These are phyloP conservation scores for Osmerus mordax DNA, from an alignment of 2,113 vertebrate genomes.

Conservation along the genomic window DNA sequence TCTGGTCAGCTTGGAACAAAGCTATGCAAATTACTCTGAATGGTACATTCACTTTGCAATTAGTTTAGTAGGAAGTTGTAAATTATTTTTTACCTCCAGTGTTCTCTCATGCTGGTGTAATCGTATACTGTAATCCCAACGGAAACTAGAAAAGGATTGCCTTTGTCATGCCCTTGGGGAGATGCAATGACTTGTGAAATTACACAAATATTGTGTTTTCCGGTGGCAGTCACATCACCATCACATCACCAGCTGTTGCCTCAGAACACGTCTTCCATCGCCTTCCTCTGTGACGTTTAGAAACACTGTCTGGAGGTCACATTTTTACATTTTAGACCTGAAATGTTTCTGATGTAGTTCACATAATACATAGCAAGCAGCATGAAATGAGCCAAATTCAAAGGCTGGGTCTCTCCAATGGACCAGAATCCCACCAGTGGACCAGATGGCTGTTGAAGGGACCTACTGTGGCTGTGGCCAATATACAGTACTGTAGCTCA, in stretches of 20 bases:
- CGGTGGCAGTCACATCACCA: not conserved
- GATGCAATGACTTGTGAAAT: slow-evolving; percentile 20
- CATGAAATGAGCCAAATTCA: no score
- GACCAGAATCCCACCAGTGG: not conserved
- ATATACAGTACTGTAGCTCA: not conserved
- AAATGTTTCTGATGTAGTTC: no score
- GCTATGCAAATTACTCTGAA: not conserved
- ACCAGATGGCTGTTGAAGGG: slow-evolving; percentile 39
- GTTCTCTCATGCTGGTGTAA: no score
- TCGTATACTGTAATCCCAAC: not conserved
- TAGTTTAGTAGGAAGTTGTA: not conserved
- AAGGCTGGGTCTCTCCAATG: no score
- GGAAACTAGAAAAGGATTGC: not conserved
- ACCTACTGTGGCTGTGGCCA: slow-evolving; percentile 7
- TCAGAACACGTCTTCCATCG: no score
- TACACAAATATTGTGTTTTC: slow-evolving; percentile 12
- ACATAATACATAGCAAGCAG: no score
- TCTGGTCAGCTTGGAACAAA: slow-evolving; percentile 20
- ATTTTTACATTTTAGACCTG: no score
- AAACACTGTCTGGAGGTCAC: no score
- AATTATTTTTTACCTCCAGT: not conserved
- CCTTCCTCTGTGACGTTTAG: no score
- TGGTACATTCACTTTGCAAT: not conserved
- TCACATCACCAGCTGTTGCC: not conserved
- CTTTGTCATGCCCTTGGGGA: not conserved